Evolutionary conservation across 30 jellyfish, hydroid and myxozoan species (phyloP).

Genomic region (Chrysaora quinquecirrha): DNA sequence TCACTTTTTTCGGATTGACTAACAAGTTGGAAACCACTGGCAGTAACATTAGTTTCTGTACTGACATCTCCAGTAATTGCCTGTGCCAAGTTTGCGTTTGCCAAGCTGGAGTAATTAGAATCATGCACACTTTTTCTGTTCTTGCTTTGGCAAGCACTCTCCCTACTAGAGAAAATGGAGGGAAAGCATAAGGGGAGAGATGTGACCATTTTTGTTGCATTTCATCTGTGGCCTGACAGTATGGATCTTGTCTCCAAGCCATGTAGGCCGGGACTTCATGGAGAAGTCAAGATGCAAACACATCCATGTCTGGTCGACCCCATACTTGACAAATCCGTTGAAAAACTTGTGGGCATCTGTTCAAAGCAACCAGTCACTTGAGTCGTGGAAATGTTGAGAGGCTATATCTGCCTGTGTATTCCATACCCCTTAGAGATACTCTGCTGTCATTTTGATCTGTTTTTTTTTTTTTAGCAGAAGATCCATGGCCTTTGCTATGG

Average conservation of each 20-base stretch:
- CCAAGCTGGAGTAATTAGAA: conserved; percentile 53
- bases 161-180: conserved; percentile 36
- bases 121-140: background rate
- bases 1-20: background rate
- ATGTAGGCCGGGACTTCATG: conserved; percentile 39
- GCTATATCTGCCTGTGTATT: conserved; percentile 33
- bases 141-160: conserved; percentile 9
- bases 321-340: conserved; percentile 4
- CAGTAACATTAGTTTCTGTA: background rate
- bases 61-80: background rate
- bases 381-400: conserved; percentile 14
- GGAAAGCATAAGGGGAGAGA: conserved; percentile 41
- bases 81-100: conserved; percentile 30
- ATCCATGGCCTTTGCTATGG: conserved; percentile 30
- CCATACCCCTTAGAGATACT: conserved; percentile 26
- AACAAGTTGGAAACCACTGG: background rate
- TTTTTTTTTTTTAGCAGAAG: conserved; percentile 21
- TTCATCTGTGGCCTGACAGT: conserved; percentile 28
- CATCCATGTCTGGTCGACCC: conserved; percentile 30
- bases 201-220: conserved; percentile 33
- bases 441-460: conserved; percentile 60
- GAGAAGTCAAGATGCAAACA: conserved; percentile 50
- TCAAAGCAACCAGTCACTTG: conserved; percentile 41
- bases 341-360: conserved; percentile 11
- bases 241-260: conserved; percentile 63